Evolutionary conservation across 1,140 invertebrate species (phyloP), one percentile per base, ranked within the genome.

Genomic region (Trialeurodes vaporariorum): DNA sequence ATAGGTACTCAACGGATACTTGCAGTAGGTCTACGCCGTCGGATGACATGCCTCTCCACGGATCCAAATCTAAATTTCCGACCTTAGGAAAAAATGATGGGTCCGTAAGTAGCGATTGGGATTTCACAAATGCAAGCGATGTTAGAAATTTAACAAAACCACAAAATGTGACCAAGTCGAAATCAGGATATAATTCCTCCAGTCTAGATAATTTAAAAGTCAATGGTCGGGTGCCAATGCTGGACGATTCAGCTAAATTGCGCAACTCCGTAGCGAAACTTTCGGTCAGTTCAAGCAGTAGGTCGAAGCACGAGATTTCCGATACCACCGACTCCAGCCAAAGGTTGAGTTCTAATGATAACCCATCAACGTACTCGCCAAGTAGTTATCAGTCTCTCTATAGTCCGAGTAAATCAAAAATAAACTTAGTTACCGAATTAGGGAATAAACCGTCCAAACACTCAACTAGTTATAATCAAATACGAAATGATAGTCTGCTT

Each of bases 11-110:
- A 17, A 63, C 68, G 12, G 68, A 69, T 49, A 26, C 63, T 9
- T 69, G 66, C 22, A 69, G 65, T 58, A 62, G 65, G n/a, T 64
- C 63, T 1, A 70, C 69, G 11, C 65, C 67, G 2, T 68, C 69
- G 1, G 69, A 70, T 63, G 69, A 70, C 34, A 2, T 66, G 34
- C 34, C 34, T 5, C 5, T 17, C 17, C 34, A 49, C 5, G 34
- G 34, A 17, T 49, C 34, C 5, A 49, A 49, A 49, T 9, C 34
- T 49, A 49, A 49, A 17, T 49, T 17, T 9, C 17, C 34, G 5
- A 49, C 5, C 34, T 49, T 5, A 9, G 34, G 5, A 49, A 49
- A 49, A 17, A 49, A 9, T 17, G 34, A 49, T 49, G 34, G 34
- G 5, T 49, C 34, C 17, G 34, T 49, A 17, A 49, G 34, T 49